These are phyloP conservation scores for Callocephalon fimbriatum DNA, from an alignment of 2,113 vertebrate species.

Conservation along the genomic window DNA sequence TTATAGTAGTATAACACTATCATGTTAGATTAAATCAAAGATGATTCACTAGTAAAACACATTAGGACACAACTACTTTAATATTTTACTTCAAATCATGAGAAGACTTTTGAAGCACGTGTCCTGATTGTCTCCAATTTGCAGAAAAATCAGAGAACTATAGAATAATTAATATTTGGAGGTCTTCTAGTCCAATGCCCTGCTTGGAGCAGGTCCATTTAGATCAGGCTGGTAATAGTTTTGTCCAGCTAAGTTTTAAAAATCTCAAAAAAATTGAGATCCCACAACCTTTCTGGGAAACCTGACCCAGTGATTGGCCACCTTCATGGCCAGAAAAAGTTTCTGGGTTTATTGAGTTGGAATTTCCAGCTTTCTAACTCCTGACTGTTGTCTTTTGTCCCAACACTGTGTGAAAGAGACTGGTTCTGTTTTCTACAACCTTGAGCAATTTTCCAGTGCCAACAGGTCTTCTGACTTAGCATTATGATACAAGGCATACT, in stretches of 20 bases:
- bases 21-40: not conserved
- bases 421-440: not conserved
- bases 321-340: not conserved
- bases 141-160: not conserved
- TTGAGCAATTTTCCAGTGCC: not conserved
- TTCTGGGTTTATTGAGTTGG: not conserved
- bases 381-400: not conserved
- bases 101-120: not conserved
- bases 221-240: not conserved
- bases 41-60: not conserved
- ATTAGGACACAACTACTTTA: not conserved
- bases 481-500: not conserved
- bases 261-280: not conserved
- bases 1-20: not conserved
- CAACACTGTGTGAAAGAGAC: not conserved
- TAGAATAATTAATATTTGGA: not conserved
- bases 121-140: not conserved
- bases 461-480: not conserved
- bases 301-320: not conserved
- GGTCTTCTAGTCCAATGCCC: fast-evolving
- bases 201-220: not conserved
- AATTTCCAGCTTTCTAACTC: not conserved
- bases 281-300: not conserved
- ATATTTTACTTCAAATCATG: not conserved
- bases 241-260: not conserved